Evolutionary conservation across 2,888 invertebrate genomes (phyloP).

Genomic region (Drosophila subsilvestris): DNA sequence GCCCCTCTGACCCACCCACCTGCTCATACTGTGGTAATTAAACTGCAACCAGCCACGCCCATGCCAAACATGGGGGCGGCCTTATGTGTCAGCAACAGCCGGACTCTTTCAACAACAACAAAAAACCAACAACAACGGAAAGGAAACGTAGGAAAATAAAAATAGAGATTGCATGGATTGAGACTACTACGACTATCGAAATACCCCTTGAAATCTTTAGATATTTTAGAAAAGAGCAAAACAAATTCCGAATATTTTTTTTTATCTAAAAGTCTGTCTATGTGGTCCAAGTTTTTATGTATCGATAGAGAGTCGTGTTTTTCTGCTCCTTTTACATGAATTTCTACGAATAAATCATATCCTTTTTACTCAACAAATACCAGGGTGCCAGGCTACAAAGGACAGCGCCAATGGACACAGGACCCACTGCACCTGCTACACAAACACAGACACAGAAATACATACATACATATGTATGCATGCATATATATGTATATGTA

Average conservation of each 20-base stretch:
- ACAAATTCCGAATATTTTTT: too few species aligned
- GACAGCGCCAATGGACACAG: slow-evolving; percentile 19
- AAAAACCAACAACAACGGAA: slow-evolving; percentile 12
- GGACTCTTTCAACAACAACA: slow-evolving; percentile 26
- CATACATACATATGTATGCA: neutral
- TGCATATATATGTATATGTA: too few species aligned
- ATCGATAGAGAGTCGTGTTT: too few species aligned
- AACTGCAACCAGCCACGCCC: slow-evolving; percentile 43
- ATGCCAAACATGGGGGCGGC: slow-evolving; percentile 25
- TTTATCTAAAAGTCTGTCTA: too few species aligned
- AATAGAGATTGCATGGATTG: slow-evolving; percentile 14
- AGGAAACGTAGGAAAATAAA: slow-evolving; percentile 52
- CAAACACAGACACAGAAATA: slow-evolving; percentile 1
- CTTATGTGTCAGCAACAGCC: slow-evolving; percentile 58
- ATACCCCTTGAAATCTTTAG: neutral
- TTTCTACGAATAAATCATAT: neutral
- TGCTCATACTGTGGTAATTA: slow-evolving; percentile 57
- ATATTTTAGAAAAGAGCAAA: too few species aligned
- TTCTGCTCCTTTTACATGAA: too few species aligned
- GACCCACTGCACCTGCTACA: slow-evolving; percentile 52
- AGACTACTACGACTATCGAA: neutral
- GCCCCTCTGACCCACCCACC: slow-evolving; percentile 16
- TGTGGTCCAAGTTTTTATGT: too few species aligned
- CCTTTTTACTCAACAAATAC: neutral
- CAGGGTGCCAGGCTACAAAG: slow-evolving; percentile 4